Base-by-base conservation (phyloP, 2,113 vertebrate species). In the Anarrhichthys ocellatus region DNA sequence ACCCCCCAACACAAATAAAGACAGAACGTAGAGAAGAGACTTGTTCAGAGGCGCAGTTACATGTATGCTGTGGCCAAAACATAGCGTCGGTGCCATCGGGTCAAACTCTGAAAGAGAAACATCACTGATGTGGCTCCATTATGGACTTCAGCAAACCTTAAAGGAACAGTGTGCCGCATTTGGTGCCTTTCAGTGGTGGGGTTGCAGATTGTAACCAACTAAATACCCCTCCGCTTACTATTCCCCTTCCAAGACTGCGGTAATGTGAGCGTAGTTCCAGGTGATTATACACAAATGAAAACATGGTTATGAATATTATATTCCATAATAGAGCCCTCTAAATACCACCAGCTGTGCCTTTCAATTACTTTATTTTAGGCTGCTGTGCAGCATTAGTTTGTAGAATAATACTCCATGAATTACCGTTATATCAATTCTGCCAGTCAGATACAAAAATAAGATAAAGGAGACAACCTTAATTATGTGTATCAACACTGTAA, bases 301-400 rank as follows among this genome's bases (percentile, higher is more conserved):
- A 61, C 27, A 61, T 32, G 58, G 6, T 17, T 32, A 8, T 61
- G 29, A 61, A 17, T 29, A 61, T 32, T 34, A 61, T 18, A 32
- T 61, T 61, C 29, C 58, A 58, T 29, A 58, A 58, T 27, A 58
- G 54, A 27, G 54, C 56, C 54, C 56, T 58, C 56, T 27, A 58
- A 29, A 58, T 58, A 24, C 56, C 24, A 58, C 13, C 13, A 2
- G 15, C n/a, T 54, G 24, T 27, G 11, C 56, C 56, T 58, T 52
- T 50, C 27, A 36, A 24, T 29, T 65, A 14, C 15, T 72, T 56
- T 56, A 18, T 46, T 34, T 48, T 36, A 56, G 7, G n/a, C 15
- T n/a, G 10, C 38, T 58, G 46, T 56, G 58, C 18, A 27, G 18
- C 34, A 76, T 32, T 18, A 63, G 44, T 62, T 42, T 58, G 13